A percentile compares a stretch with the other conserved stretches of the same genome.
phyloP scores from a whole-genome alignment of 2,888 invertebrate species.

The Branchellion lobata region DNA sequence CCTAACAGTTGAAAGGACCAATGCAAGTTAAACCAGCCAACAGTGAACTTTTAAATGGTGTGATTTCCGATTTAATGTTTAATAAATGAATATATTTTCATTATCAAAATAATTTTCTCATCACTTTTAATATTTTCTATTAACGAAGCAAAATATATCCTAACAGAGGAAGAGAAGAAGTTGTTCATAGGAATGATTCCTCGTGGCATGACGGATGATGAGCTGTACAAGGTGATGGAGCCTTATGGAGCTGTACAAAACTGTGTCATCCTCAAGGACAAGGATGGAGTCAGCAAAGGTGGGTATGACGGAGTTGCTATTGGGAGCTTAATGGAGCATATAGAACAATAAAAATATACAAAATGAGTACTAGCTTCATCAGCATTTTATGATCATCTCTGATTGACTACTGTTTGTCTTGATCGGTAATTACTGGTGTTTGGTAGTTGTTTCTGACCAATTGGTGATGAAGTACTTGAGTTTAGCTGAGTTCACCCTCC shows the following conservation, averaged over 20 bases:
- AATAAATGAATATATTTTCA: neutral
- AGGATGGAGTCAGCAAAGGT: slow-evolving; percentile 46
- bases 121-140: neutral
- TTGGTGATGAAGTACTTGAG: too few species aligned
- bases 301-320: neutral
- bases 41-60: slow-evolving; percentile 44
- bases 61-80: neutral
- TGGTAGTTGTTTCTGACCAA: too few species aligned
- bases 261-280: slow-evolving; percentile 43
- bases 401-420: neutral
- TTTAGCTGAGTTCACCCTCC: too few species aligned
- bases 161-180: slow-evolving; percentile 43
- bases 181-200: slow-evolving; percentile 45
- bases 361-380: too few species aligned
- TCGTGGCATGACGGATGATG: slow-evolving; percentile 33
- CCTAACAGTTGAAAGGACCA: slow-evolving; percentile 35
- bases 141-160: neutral
- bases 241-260: slow-evolving; percentile 42
- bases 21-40: slow-evolving; percentile 46
- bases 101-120: neutral
- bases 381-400: neutral
- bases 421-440: too few species aligned
- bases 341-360: too few species aligned
- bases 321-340: neutral
- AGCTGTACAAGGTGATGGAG: slow-evolving; percentile 30